Evolutionary conservation across 2,888 invertebrate genomes (phyloP), one percentile per base, ranked within the genome.

Genomic region (Aplocera efformata): DNA sequence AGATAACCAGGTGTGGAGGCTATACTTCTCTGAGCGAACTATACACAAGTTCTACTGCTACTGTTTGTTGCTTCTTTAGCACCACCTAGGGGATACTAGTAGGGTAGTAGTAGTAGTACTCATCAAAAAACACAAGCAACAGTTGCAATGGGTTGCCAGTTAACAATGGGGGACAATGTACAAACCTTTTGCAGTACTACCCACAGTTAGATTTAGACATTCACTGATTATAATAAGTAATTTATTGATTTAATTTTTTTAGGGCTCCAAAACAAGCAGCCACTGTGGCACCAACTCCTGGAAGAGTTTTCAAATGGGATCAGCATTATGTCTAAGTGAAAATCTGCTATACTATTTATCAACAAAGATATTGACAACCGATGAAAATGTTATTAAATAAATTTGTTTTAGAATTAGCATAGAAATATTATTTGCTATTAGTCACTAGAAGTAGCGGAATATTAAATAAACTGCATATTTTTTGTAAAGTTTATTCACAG

Each of bases 251-350:
- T 73, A 55, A 31, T 52, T 51, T 27, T 78, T 76, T 23, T 75
- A 66, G 82, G 39, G 61, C 72, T 42, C 68, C 78, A 13, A 68
- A 88, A 54, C 45, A 66, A 48, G 73, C 81, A 5, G 62, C 67
- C 1, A 74, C 55, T 38, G 53, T 81, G 27, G 56, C 79, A 21
- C 89, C 90, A 7, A 91, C 90, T 5, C 93, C 93, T 1, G 92
- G 92, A 40, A 73, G 72, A 36, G 44, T 89, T 1, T 90, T 79
- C 57, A 63, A 70, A 6, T 92, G 92, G 91, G 91, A 92, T 71
- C 89, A 85, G 62, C 88, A 81, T 54, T 74, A 86, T 37, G 48
- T 66, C 57, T 69, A 50, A 59, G 17, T 26, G 2, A 7, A 9
- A 53, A 20, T 5, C 3, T 24, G 27, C 1, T 7, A 27, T 4